Evolutionary conservation across 2,113 vertebrate genomes (phyloP).

Genomic region (Turnix velox): DNA sequence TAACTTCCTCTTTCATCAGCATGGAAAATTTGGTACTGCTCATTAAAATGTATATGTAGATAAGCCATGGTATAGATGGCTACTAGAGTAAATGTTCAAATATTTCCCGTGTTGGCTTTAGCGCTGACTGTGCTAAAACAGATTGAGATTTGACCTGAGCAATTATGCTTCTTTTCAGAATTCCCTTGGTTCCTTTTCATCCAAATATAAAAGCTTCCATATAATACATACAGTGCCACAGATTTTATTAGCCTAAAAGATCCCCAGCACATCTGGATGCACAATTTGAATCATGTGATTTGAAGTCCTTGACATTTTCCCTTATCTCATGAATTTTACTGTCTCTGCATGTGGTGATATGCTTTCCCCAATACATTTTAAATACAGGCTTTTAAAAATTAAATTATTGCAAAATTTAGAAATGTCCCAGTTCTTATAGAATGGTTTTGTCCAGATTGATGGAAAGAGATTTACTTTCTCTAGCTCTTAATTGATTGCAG

Average conservation of each 20-base stretch:
- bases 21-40: conserved; percentile 34
- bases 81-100: neutral
- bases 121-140: neutral
- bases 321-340: neutral
- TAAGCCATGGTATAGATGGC: neutral
- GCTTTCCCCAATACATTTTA: neutral
- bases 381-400: neutral
- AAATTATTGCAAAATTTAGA: neutral
- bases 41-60: conserved; percentile 5
- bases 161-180: neutral
- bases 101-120: neutral
- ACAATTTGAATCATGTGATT: neutral
- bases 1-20: conserved; percentile 48
- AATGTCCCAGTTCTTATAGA: neutral
- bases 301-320: neutral
- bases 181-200: neutral
- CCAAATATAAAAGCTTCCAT: neutral
- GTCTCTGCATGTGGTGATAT: neutral
- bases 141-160: neutral
- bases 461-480: conserved; percentile 3
- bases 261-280: neutral
- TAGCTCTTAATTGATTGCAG: neutral
- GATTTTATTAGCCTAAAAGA: neutral
- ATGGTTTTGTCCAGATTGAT: neutral
- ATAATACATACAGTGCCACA: neutral